Conservation (phyloP, 2,888 invertebrate species). For the Lepas anatifera region DNA sequence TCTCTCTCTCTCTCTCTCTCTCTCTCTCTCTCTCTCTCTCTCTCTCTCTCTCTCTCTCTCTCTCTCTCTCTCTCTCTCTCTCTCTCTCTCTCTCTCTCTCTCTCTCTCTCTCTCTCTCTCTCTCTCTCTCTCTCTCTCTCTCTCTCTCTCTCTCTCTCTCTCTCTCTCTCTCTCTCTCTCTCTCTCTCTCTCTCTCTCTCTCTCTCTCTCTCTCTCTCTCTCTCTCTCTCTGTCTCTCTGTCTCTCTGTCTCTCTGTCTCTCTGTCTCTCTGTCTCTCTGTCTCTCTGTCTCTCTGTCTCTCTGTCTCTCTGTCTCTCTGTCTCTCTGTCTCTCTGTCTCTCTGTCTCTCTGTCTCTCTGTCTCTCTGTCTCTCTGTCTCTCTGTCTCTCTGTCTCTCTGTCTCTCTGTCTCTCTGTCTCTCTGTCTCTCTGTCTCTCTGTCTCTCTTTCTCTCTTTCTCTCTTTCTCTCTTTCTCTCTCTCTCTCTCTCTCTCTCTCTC, state of each 20-base stretch:
- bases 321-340: no score
- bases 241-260: no score
- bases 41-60: no score
- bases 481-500: constrained; percentile 14
- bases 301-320: background rate
- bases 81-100: constrained; percentile 4
- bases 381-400: constrained; percentile 8
- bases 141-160: no score
- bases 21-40: no score
- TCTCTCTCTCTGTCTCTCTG: background rate
- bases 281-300: background rate
- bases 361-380: background rate
- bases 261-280: background rate
- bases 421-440: background rate
- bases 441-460: constrained; percentile 6
- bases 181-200: background rate
- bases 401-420: constrained; percentile 12
- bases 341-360: background rate
- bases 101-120: constrained; percentile 12
- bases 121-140: no score
- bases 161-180: background rate
- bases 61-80: constrained; percentile 11
- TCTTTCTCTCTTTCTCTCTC: constrained; percentile 12
- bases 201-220: background rate
- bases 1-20: no score